These are phyloP conservation scores for Oxycera nigricornis DNA, from an alignment of 2,888 invertebrate species.

Conservation along the genomic window DNA sequence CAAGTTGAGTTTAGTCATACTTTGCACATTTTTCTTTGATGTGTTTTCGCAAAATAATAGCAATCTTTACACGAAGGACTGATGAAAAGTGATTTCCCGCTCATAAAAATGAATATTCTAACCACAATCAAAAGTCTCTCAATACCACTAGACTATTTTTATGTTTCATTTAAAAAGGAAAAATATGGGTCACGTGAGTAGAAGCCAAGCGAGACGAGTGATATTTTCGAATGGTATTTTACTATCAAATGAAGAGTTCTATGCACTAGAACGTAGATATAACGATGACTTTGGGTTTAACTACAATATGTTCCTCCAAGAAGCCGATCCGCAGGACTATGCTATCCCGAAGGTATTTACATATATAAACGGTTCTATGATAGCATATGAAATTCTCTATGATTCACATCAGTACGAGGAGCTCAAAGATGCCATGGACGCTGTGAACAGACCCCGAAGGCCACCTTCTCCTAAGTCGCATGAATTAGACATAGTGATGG, in stretches of 20 bases:
- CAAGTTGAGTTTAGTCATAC: neutral
- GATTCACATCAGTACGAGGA: conserved; percentile 45
- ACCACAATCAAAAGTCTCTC: no score
- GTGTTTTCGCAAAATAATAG: no score
- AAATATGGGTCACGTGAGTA: conserved; percentile 75
- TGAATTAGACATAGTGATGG: conserved; percentile 72
- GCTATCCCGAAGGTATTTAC: conserved; percentile 54
- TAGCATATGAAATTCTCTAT: neutral
- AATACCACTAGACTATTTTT: no score
- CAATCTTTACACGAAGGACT: no score
- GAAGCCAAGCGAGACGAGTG: conserved; percentile 74
- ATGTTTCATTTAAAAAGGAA: no score
- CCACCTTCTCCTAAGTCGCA: conserved; percentile 53
- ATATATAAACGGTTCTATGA: neutral
- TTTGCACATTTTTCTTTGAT: neutral
- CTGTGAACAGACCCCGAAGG: neutral
- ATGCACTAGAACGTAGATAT: conserved; percentile 73
- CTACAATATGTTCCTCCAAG: conserved; percentile 73
- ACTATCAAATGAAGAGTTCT: conserved; percentile 70
- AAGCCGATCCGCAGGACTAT: conserved; percentile 63
- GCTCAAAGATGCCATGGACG: conserved; percentile 24
- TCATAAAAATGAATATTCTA: no score
- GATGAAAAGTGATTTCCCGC: no score
- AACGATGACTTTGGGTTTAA: conserved; percentile 78
- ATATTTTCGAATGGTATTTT: conserved; percentile 73